Conservation (phyloP, 2,888 invertebrate species). For the Drosophila gaucha region DNA sequence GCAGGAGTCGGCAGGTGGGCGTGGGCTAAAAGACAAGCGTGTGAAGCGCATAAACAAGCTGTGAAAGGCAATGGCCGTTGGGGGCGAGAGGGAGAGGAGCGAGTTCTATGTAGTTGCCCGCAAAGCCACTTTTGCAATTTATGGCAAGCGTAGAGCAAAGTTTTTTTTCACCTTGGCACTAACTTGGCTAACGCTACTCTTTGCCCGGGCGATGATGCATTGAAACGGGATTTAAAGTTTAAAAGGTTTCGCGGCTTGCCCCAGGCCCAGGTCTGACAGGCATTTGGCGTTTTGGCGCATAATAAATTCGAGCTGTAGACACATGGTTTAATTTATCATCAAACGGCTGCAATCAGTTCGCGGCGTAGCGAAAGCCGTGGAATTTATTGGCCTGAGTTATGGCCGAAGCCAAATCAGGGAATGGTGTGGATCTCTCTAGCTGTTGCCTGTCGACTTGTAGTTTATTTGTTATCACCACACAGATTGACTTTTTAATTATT, state of each 20-base stretch:
- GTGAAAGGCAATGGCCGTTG: conserved; percentile 34
- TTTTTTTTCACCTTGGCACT: conserved; percentile 56
- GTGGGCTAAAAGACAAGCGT: conserved; percentile 63
- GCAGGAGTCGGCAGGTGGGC: conserved; percentile 20
- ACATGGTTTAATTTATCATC: conserved; percentile 77
- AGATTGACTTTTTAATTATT: conserved; percentile 53
- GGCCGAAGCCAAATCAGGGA: conserved; percentile 24
- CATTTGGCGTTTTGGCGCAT: conserved; percentile 79
- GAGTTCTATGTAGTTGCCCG: conserved; percentile 50
- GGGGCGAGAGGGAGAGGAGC: conserved; percentile 15
- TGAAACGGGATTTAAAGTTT: conserved; percentile 77
- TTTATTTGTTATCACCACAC: conserved; percentile 18
- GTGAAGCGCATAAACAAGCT: conserved; percentile 75
- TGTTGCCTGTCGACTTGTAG: conserved; percentile 20
- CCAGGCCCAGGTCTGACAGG: conserved; percentile 60
- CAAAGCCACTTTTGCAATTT: conserved; percentile 73
- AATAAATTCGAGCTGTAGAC: conserved; percentile 77
- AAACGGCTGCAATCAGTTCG: conserved; percentile 68
- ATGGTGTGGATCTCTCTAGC: conserved; percentile 24
- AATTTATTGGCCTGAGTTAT: conserved; percentile 73
- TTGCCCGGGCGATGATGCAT: conserved; percentile 69
- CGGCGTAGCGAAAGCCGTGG: conserved; percentile 54
- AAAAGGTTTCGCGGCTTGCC: conserved; percentile 74
- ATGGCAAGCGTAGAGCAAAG: conserved; percentile 64
- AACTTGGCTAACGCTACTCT: conserved; percentile 44